Conservation (phyloP, 2,113 vertebrate genomes). For the Herpetotheres cachinnans region DNA sequence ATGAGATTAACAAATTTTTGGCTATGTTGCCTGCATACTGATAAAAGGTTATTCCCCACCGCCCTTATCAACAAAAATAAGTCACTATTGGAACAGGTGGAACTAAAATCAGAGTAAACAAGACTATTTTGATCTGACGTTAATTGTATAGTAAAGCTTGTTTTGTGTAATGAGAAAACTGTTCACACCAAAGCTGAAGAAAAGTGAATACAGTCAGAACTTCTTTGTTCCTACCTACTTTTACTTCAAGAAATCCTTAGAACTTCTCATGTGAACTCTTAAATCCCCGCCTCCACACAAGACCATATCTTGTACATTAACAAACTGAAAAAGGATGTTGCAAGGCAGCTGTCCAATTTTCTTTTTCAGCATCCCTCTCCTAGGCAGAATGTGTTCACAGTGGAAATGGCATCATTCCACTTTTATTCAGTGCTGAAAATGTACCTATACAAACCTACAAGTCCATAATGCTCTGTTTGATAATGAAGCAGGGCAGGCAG, state of each 20-base stretch:
- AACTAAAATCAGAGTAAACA: constrained; percentile 62
- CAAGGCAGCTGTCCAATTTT: background rate
- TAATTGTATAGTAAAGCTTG: constrained; percentile 50
- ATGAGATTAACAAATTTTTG: constrained; percentile 6
- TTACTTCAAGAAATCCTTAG: background rate
- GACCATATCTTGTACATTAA: background rate
- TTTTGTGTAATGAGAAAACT: constrained; percentile 45
- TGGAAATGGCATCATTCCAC: background rate
- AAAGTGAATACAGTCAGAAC: constrained; percentile 8
- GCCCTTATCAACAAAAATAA: constrained; percentile 32
- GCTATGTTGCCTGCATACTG: constrained; percentile 8
- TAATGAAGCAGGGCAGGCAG: background rate
- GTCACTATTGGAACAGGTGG: constrained; percentile 21
- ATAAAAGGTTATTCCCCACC: constrained; percentile 1
- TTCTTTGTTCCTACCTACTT: constrained; percentile 5
- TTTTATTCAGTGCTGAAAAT: background rate
- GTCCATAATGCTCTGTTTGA: background rate
- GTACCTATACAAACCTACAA: background rate
- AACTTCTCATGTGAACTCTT: background rate
- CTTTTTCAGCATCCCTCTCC: background rate
- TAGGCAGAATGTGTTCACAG: background rate
- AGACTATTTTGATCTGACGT: constrained; percentile 54
- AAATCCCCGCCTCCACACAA: background rate
- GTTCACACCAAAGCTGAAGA: constrained; percentile 15
- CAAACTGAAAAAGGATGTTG: background rate